phyloP scores from a whole-genome alignment of 1,140 invertebrate species.

The Doryteuthis pealeii region DNA sequence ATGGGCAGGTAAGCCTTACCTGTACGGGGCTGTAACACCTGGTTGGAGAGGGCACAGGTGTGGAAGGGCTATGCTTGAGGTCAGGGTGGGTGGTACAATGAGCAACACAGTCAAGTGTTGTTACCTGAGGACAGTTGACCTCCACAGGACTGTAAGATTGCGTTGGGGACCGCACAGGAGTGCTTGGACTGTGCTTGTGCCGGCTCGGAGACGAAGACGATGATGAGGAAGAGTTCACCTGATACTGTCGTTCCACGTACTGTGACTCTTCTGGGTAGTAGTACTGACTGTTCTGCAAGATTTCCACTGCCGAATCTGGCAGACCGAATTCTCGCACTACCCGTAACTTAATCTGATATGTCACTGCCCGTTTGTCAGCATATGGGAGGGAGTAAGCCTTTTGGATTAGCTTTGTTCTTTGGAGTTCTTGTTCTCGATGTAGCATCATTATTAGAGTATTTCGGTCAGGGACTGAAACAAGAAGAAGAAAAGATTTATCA shows the following conservation, averaged over 20 bases:
- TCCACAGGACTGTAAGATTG: slow-evolving; percentile 29
- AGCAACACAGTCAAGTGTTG: not conserved
- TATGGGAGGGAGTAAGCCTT: slow-evolving; percentile 75
- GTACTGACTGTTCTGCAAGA: slow-evolving; percentile 67
- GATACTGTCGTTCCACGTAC: slow-evolving; percentile 17
- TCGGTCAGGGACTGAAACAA: slow-evolving; percentile 70
- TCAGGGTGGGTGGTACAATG: not conserved
- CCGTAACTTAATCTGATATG: slow-evolving; percentile 77
- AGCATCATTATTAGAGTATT: slow-evolving; percentile 76
- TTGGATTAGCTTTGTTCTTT: slow-evolving; percentile 76
- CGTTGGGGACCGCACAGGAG: slow-evolving; percentile 19
- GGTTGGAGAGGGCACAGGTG: slow-evolving; percentile 20
- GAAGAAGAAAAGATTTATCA: slow-evolving; percentile 11
- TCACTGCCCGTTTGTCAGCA: slow-evolving; percentile 76
- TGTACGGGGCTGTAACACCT: slow-evolving; percentile 29
- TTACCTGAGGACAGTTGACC: slow-evolving; percentile 22
- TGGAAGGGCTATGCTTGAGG: slow-evolving; percentile 22
- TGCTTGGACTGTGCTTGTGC: slow-evolving; percentile 24
- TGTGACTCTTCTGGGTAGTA: slow-evolving; percentile 36
- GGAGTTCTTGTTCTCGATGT: slow-evolving; percentile 81
- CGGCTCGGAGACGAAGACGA: slow-evolving; percentile 5
- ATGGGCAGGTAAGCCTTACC: slow-evolving; percentile 20
- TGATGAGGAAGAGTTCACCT: slow-evolving; percentile 17
- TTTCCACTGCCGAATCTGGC: slow-evolving; percentile 85
- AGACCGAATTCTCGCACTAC: slow-evolving; percentile 92